These are phyloP conservation scores for Pelodytes ibericus DNA, from an alignment of 2,797 vertebrate genomes.

Conservation along the genomic window DNA sequence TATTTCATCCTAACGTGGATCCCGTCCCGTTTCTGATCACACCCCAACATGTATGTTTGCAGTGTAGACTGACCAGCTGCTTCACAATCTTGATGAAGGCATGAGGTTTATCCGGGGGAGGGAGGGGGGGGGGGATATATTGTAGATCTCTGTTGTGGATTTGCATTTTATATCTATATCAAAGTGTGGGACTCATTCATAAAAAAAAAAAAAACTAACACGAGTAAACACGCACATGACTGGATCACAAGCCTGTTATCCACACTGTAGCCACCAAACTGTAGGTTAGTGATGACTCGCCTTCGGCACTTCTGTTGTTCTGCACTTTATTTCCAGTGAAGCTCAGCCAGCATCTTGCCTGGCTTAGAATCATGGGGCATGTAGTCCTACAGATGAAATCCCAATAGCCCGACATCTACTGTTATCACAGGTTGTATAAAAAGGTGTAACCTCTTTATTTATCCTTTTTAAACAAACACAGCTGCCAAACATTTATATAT, in stretches of 20 bases:
- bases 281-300: no score
- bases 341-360: no score
- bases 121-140: background rate
- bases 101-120: background rate
- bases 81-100: background rate
- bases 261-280: background rate
- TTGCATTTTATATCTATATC: background rate
- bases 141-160: no score
- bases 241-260: background rate
- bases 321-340: no score
- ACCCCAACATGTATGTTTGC: background rate
- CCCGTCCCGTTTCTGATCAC: background rate
- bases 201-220: slow-evolving; percentile 11
- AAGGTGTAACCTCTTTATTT: slow-evolving; percentile 2
- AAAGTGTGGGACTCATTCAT: slow-evolving; percentile 47
- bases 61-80: background rate
- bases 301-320: no score
- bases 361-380: no score
- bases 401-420: background rate
- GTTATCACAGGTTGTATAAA: slow-evolving; percentile 17
- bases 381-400: no score
- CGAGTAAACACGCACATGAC: slow-evolving; percentile 32
- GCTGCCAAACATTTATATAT: background rate
- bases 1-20: background rate
- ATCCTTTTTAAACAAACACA: background rate